Evolutionary conservation across 2,888 invertebrate genomes (phyloP).

Genomic region (Cheilosia urbana): DNA sequence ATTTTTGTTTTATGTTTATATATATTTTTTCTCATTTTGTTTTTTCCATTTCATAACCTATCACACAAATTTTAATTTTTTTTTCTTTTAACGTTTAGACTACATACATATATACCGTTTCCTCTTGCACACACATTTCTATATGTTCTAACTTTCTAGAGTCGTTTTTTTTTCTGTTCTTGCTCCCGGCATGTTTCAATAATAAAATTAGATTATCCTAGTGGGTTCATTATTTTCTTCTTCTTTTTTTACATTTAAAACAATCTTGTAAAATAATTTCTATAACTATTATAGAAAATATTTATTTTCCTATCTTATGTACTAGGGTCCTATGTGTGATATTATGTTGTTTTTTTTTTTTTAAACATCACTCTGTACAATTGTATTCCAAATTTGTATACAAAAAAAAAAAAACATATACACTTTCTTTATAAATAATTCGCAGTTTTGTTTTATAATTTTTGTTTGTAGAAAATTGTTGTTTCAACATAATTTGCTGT

Average conservation of each 20-base stretch:
- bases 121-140: constrained; percentile 34
- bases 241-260: constrained; percentile 57
- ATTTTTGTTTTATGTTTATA: constrained; percentile 16
- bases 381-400: constrained; percentile 25
- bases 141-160: constrained; percentile 28
- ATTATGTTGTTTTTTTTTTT: constrained; percentile 30
- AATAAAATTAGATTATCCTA: constrained; percentile 57
- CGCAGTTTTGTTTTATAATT: constrained; percentile 27
- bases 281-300: constrained; percentile 66
- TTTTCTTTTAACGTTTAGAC: too few relatives aligned
- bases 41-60: constrained; percentile 16
- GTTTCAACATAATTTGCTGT: constrained; percentile 4
- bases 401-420: constrained; percentile 6
- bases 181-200: constrained; percentile 71
- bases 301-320: constrained; percentile 58
- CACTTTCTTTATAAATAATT: constrained; percentile 29
- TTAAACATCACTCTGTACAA: constrained; percentile 43
- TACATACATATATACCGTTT: constrained; percentile 28
- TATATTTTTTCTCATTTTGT: constrained; percentile 26
- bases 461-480: constrained; percentile 10
- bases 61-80: neutral
- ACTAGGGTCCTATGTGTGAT: constrained; percentile 36
- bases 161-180: constrained; percentile 45
- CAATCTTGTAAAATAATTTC: constrained; percentile 59
- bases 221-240: neutral